Conservation (phyloP, 1,140 invertebrate species). For the Pachyrhynchus sulphureomaculatus region DNA sequence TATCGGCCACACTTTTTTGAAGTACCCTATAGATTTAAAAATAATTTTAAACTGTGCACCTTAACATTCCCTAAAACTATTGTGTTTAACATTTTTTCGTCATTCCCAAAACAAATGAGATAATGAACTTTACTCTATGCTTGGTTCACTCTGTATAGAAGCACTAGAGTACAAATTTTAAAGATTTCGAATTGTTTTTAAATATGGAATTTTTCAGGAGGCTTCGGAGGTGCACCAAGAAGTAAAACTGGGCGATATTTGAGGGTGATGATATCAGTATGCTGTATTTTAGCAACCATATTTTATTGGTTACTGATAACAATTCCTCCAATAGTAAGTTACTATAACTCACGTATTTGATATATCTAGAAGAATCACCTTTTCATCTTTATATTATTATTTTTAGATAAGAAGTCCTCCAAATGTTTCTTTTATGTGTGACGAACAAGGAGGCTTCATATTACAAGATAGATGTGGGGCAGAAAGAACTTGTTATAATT, state of each 20-base stretch:
- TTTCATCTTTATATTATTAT: background rate
- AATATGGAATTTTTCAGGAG: constrained; percentile 39
- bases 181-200: background rate
- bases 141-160: no score
- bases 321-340: constrained; percentile 62
- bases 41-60: no score
- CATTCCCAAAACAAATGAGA: no score
- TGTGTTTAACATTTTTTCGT: no score
- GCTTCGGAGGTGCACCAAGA: constrained; percentile 51
- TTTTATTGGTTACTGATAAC: constrained; percentile 66
- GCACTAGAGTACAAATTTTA: background rate
- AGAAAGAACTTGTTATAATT: constrained; percentile 62
- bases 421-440: constrained; percentile 67
- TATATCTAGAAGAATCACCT: no score
- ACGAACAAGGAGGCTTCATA: constrained; percentile 62
- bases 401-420: constrained; percentile 57
- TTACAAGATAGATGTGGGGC: constrained; percentile 68
- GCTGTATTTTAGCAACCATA: constrained; percentile 65
- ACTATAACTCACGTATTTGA: no score
- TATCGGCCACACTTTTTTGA: no score
- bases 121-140: no score
- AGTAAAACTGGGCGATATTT: constrained; percentile 56
- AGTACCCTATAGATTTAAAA: no score
- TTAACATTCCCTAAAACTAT: no score
- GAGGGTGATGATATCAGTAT: constrained; percentile 67